Evolutionary conservation across 2,113 vertebrate genomes (phyloP).

Genomic region (Eretmochelys imbricata): DNA sequence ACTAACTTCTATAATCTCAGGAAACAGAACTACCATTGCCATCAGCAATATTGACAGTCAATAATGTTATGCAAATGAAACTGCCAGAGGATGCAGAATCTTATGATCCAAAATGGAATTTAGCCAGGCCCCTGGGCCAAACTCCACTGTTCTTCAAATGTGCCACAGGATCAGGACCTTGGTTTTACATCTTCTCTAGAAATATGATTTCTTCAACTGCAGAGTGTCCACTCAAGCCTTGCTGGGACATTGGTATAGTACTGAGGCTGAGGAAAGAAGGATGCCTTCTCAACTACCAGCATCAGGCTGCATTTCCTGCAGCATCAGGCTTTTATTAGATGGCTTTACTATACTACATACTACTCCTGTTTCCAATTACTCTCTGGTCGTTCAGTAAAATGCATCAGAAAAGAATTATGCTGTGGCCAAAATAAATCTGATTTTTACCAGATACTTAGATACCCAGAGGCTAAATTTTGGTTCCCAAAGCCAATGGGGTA

Average conservation of each 20-base stretch:
- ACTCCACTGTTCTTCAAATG: fast-evolving
- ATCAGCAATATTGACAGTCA: background rate
- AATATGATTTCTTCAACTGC: background rate
- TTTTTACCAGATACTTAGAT: background rate
- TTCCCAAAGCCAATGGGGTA: background rate
- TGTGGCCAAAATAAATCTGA: background rate
- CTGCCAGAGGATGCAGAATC: background rate
- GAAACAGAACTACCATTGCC: background rate
- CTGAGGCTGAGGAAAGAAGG: background rate
- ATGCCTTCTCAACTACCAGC: background rate
- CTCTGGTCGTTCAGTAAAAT: background rate
- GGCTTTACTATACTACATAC: background rate
- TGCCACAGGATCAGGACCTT: background rate
- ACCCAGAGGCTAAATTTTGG: background rate
- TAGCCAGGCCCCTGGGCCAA: background rate
- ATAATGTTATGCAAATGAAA: background rate
- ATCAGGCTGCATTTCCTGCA: background rate
- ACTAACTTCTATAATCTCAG: background rate
- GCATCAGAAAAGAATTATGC: background rate
- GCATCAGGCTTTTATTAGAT: background rate
- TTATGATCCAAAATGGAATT: background rate
- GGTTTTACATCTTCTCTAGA: background rate
- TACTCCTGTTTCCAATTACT: background rate
- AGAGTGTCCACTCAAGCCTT: background rate
- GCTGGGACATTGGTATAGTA: background rate